phyloP scores from a whole-genome alignment of 2,113 vertebrate genomes.

The Phodopus roborovskii region DNA sequence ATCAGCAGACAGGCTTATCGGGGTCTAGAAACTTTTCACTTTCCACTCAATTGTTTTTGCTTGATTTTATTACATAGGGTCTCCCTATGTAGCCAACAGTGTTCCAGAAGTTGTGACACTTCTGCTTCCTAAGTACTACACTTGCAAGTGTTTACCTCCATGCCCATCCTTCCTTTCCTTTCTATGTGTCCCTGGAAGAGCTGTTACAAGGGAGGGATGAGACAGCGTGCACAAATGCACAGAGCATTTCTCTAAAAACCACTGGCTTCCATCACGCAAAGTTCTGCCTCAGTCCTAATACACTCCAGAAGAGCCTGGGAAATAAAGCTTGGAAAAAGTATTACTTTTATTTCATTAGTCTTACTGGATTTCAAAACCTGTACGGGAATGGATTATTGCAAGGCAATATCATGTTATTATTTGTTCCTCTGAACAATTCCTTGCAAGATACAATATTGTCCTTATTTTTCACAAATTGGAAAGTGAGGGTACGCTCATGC shows the following conservation, averaged over 20 bases:
- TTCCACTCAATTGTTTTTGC: neutral
- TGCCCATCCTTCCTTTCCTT: neutral
- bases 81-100: neutral
- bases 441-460: neutral
- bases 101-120: neutral
- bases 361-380: conserved; percentile 28
- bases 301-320: neutral
- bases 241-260: neutral
- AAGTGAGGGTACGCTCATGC: neutral
- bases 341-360: neutral
- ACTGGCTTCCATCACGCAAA: neutral
- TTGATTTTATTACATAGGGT: neutral
- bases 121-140: neutral
- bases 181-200: neutral
- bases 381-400: neutral
- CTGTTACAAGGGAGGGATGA: neutral
- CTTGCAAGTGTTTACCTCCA: too few species aligned
- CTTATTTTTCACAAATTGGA: neutral
- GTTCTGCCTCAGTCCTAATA: conserved; percentile 24
- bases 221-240: neutral
- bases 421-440: neutral
- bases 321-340: neutral
- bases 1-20: too few species aligned
- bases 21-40: too few species aligned
- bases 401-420: conserved; percentile 23